Conservation (phyloP, 2,888 invertebrate genomes). For the Xestia c-nigrum region DNA sequence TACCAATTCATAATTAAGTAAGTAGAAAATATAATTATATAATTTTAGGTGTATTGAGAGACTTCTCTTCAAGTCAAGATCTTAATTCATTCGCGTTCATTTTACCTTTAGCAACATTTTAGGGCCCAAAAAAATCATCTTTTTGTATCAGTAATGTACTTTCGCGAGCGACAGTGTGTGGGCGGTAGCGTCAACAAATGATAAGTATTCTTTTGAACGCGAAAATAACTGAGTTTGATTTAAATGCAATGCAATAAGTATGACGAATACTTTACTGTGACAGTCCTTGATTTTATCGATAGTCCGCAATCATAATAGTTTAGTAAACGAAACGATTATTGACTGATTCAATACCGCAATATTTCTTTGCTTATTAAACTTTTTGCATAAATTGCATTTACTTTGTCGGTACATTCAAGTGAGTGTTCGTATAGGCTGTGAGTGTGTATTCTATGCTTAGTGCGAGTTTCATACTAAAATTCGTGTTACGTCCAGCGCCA, state of each 20-base stretch:
- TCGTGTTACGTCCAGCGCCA: no score
- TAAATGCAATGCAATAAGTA: constrained; percentile 59
- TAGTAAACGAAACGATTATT: no score
- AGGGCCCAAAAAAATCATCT: constrained; percentile 59
- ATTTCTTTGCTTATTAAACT: background rate
- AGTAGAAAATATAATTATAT: background rate
- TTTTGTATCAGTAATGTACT: constrained; percentile 74
- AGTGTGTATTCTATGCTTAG: no score
- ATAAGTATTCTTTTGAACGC: constrained; percentile 67
- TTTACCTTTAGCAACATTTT: constrained; percentile 66
- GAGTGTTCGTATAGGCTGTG: no score
- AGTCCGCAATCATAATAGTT: background rate
- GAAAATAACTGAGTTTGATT: constrained; percentile 73
- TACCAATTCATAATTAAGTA: background rate
- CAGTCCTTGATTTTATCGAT: constrained; percentile 33
- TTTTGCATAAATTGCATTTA: no score
- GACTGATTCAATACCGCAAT: background rate
- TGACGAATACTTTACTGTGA: constrained; percentile 33
- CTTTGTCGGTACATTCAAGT: no score
- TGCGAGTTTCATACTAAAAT: no score
- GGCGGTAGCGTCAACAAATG: constrained; percentile 74
- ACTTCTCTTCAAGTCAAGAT: background rate
- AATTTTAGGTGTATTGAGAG: background rate
- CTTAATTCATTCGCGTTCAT: background rate
- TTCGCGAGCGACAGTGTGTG: constrained; percentile 75